phyloP scores from a whole-genome alignment of 1,140 invertebrate species.

The Brachionus koreanus region DNA sequence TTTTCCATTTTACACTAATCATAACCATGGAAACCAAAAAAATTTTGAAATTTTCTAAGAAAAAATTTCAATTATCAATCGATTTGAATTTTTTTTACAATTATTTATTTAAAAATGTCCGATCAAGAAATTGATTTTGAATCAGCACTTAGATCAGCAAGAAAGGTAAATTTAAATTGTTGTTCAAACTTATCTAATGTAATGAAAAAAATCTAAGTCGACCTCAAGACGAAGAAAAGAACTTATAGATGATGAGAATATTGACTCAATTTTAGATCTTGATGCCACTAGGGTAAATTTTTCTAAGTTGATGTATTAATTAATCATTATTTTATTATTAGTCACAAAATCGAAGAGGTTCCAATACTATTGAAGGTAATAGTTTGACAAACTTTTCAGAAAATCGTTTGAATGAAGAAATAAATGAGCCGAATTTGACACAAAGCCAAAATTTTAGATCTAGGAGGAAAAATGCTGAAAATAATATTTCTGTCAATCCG shows the following conservation, averaged over 20 bases:
- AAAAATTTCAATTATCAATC: too few species aligned
- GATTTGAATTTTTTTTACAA: too few species aligned
- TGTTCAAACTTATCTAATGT: background rate
- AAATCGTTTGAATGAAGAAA: background rate
- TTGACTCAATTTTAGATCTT: background rate
- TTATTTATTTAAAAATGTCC: background rate
- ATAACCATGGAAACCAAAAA: too few species aligned
- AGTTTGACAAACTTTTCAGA: background rate
- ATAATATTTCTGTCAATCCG: background rate
- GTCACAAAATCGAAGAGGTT: slow-evolving; percentile 2
- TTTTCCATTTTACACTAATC: too few species aligned
- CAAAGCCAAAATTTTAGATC: slow-evolving; percentile 13
- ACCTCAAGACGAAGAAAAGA: slow-evolving; percentile 19
- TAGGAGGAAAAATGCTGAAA: background rate
- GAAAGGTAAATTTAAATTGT: slow-evolving; percentile 7
- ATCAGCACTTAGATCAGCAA: background rate
- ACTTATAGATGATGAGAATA: background rate
- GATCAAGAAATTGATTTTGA: slow-evolving; percentile 27
- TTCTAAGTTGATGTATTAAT: background rate
- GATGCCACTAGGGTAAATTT: background rate
- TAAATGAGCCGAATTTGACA: background rate
- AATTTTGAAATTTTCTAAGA: too few species aligned
- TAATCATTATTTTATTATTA: background rate
- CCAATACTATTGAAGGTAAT: background rate
- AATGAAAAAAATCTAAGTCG: background rate